phyloP scores from a whole-genome alignment of 2,888 invertebrate species.

The Watsonalla cultraria region DNA sequence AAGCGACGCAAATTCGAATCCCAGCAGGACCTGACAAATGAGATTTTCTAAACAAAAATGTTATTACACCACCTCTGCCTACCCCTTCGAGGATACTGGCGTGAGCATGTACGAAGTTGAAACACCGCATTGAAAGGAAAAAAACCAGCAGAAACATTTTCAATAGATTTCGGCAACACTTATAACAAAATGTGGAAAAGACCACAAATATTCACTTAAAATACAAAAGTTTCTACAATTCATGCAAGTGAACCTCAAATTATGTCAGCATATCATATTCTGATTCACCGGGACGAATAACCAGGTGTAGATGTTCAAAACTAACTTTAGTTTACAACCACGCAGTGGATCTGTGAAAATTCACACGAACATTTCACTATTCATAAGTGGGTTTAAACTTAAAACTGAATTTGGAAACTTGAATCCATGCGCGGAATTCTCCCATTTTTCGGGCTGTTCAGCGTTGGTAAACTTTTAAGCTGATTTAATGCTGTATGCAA shows the following conservation, averaged over 20 bases:
- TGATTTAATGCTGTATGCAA: conserved; percentile 12
- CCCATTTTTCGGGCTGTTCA: conserved; percentile 9
- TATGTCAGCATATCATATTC: not conserved
- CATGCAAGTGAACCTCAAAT: no score
- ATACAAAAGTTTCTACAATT: no score
- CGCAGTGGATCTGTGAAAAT: conserved; percentile 23
- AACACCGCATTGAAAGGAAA: no score
- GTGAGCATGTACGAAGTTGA: no score
- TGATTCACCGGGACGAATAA: conserved; percentile 14
- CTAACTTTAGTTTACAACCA: not conserved
- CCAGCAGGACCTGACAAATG: no score
- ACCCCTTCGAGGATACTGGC: no score
- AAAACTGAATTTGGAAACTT: conserved; percentile 30
- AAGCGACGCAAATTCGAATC: no score
- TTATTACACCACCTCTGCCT: no score
- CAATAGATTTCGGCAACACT: no score
- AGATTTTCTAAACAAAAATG: no score
- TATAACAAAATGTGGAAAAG: not conserved
- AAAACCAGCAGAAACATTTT: no score
- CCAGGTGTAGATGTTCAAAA: not conserved
- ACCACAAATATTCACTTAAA: not conserved
- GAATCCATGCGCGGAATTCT: conserved; percentile 17
- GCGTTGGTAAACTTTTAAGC: conserved; percentile 11
- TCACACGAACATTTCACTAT: conserved; percentile 25
- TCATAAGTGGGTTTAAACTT: conserved; percentile 36